These are phyloP conservation scores for Drosophila jambulina DNA, from an alignment of 1,140 invertebrate genomes.

Conservation along the genomic window DNA sequence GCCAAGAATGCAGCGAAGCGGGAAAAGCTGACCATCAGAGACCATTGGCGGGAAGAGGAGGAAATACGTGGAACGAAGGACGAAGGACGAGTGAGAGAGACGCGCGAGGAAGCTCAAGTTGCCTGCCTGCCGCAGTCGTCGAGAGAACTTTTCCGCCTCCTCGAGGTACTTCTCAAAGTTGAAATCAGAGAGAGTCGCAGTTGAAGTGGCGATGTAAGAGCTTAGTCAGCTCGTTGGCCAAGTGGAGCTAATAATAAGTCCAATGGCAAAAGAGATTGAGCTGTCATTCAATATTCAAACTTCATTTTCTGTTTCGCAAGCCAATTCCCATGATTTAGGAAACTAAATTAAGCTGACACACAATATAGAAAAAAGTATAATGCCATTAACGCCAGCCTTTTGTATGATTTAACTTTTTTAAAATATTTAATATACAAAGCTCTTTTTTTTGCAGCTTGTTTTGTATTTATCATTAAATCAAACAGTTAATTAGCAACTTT, in stretches of 20 bases:
- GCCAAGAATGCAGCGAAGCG: slow-evolving; percentile 54
- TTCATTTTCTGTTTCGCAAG: not conserved
- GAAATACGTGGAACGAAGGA: slow-evolving; percentile 21
- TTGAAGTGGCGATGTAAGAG: slow-evolving; percentile 46
- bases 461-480: not conserved
- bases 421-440: not conserved
- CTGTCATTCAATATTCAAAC: not conserved
- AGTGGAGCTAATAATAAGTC: slow-evolving; percentile 28
- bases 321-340: no score
- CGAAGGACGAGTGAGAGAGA: slow-evolving; percentile 1
- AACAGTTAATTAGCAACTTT: not conserved
- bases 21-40: slow-evolving; percentile 52
- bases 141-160: slow-evolving; percentile 48
- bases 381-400: not conserved
- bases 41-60: slow-evolving; percentile 1
- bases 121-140: slow-evolving; percentile 42
- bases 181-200: slow-evolving; percentile 32
- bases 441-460: not conserved
- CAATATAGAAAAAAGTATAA: not conserved
- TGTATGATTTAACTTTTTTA: not conserved
- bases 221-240: slow-evolving; percentile 37
- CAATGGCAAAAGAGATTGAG: slow-evolving; percentile 9
- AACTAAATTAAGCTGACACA: not conserved
- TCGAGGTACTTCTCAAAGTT: slow-evolving; percentile 51
- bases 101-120: slow-evolving; percentile 30